A percentile compares a stretch with the other conserved stretches of the same genome.
Evolutionary conservation across 2,797 vertebrate genomes (phyloP).

Genomic region (Amniataba percoides): DNA sequence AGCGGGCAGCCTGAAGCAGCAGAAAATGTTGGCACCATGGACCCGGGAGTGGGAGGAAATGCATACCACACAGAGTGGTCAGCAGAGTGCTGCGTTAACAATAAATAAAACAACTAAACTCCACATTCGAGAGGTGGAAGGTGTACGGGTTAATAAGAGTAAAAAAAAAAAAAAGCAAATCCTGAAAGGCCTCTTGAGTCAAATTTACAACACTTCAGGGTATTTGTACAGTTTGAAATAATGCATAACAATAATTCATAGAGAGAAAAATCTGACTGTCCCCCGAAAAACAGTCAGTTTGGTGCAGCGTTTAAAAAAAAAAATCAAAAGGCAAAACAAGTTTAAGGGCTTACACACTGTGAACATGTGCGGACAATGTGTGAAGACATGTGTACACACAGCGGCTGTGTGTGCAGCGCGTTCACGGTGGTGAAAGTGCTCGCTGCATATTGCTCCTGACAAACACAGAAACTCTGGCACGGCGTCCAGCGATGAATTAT

Average conservation of each 20-base stretch:
- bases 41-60: not conserved
- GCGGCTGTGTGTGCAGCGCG: not conserved
- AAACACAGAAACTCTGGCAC: slow-evolving; percentile 25
- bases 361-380: not conserved
- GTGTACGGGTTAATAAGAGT: not conserved
- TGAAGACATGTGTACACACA: not conserved
- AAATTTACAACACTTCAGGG: not conserved
- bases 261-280: not conserved
- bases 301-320: not conserved
- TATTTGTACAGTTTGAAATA: not conserved
- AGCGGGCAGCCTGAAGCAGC: slow-evolving; percentile 39
- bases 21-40: slow-evolving; percentile 22
- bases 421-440: slow-evolving; percentile 12
- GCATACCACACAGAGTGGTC: not conserved
- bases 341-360: not conserved
- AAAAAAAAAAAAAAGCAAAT: not conserved
- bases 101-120: slow-evolving; percentile 22
- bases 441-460: slow-evolving; percentile 22
- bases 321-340: not conserved
- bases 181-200: not conserved
- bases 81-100: not conserved
- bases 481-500: slow-evolving; percentile 51
- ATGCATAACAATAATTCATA: not conserved
- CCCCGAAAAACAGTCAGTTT: not conserved
- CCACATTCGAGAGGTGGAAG: not conserved